phyloP scores from a whole-genome alignment of 1,140 invertebrate species.

The Dinoponera quadriceps region DNA sequence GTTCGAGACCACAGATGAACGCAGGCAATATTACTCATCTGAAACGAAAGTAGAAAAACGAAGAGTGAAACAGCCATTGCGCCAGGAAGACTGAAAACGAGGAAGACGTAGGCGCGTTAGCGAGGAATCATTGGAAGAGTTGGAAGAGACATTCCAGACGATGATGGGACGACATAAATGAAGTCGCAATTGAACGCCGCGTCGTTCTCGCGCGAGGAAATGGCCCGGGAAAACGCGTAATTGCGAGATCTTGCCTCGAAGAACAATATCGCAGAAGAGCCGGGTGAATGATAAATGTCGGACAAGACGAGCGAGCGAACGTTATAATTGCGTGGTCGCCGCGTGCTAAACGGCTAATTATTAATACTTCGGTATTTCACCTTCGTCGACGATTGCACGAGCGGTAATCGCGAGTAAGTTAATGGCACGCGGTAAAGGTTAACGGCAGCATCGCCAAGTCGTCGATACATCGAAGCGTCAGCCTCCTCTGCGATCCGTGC shows the following conservation, averaged over 20 bases:
- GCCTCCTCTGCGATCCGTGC: too few species aligned
- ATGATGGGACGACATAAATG: not conserved
- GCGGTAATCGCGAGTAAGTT: slow-evolving; percentile 18
- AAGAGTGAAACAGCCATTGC: not conserved
- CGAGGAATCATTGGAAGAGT: not conserved
- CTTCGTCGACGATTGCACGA: slow-evolving; percentile 6
- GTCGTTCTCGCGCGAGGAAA: not conserved
- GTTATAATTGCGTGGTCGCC: slow-evolving; percentile 5
- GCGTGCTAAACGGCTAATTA: slow-evolving; percentile 12
- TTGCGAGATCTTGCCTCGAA: slow-evolving; percentile 7
- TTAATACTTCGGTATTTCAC: slow-evolving; percentile 21
- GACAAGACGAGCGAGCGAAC: not conserved
- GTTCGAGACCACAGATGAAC: not conserved
- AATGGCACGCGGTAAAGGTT: slow-evolving; percentile 25
- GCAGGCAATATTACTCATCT: not conserved
- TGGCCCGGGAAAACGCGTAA: not conserved
- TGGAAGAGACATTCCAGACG: not conserved
- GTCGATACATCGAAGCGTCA: too few species aligned
- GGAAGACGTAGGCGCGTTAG: not conserved
- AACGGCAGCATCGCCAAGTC: not conserved
- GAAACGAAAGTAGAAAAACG: not conserved
- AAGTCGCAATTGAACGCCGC: not conserved
- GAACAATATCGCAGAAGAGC: not conserved
- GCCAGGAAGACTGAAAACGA: not conserved
- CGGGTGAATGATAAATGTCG: slow-evolving; percentile 28